Evolutionary conservation across 2,797 vertebrate genomes (phyloP), one percentile per base, ranked within the genome.

Genomic region (Esox masquinongy): DNA sequence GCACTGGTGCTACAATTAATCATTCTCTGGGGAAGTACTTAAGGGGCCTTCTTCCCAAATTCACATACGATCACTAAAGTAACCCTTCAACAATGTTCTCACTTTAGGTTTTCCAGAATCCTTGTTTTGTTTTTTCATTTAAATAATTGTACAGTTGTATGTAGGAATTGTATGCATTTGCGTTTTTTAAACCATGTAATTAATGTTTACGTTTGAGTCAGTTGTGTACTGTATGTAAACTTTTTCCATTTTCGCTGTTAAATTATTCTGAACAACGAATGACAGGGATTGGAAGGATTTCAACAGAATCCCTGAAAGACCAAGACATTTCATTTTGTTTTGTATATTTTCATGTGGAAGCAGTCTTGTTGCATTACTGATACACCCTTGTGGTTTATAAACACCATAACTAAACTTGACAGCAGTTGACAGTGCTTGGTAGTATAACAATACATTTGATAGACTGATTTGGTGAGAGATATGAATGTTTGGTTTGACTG

Each of bases 291-390:
- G 69, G 73, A 61, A 78, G 56, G 76, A 72, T 66, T 80, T 22
- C 83, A 71, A 64, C 76, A 56, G 75, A 79, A 79, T 70, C 77
- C 81, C 75, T 73, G 81, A 66, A 26, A 31, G 77, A 77, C 56
- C 74, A 74, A 83, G 83, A 73, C 56, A 77, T 84, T 66, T 83
- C 70, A 63, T 84, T 63, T 84, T 36, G 66, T 86, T 73, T 89
- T 88, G 81, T 90, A 86, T 84, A 84, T 87, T 89, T 90, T 86
- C 83, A 89, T 89, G 86, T 87, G 80, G 82, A 86, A 86, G 77
- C 68, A 80, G 84, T 90, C 79, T 80, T 84, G 86, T 89, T 88
- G 86, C 86, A 91, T 84, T 89, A 86, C 82, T 83, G 83, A 82
- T 90, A 82, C 43, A 79, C 79, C 75, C 69, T 67, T 79, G 84